Evolutionary conservation across 1,140 invertebrate species (phyloP).

Genomic region (Rhagoletis zephyria): DNA sequence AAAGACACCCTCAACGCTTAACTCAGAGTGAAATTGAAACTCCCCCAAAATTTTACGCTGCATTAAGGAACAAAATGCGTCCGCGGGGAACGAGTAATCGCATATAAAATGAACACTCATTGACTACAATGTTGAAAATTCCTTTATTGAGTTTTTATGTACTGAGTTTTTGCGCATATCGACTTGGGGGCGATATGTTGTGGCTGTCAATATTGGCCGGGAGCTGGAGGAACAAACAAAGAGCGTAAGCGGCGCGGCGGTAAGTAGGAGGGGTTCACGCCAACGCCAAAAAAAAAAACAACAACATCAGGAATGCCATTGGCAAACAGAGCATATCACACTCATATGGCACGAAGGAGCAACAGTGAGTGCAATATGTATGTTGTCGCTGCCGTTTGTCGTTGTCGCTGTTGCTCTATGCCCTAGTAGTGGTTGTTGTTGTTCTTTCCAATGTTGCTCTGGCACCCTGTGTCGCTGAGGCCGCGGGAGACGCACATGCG

Average conservation of each 20-base stretch:
- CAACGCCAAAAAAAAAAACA: neutral
- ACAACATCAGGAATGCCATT: neutral
- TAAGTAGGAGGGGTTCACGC: neutral
- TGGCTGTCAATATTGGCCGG: constrained; percentile 25
- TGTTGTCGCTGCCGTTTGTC: constrained; percentile 10
- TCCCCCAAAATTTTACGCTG: constrained; percentile 55
- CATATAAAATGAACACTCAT: constrained; percentile 27
- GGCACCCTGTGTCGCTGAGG: constrained; percentile 54
- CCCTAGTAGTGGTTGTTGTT: neutral
- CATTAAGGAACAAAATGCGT: constrained; percentile 32
- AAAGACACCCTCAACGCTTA: constrained; percentile 39
- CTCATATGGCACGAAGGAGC: neutral
- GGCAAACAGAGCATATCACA: neutral
- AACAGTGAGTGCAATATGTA: constrained; percentile 26
- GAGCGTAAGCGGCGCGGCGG: neutral
- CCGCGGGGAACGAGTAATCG: constrained; percentile 23
- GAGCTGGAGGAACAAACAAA: neutral
- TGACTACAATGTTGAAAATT: constrained; percentile 13
- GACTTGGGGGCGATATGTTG: constrained; percentile 32
- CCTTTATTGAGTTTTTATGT: constrained; percentile 46
- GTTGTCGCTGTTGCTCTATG: neutral
- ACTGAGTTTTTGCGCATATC: neutral
- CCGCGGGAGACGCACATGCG: constrained; percentile 53
- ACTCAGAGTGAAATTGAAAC: constrained; percentile 52
- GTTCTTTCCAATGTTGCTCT: constrained; percentile 36